Base-by-base conservation (phyloP, 2,113 vertebrate species). In the Forbesichthys papilliferus region DNA sequence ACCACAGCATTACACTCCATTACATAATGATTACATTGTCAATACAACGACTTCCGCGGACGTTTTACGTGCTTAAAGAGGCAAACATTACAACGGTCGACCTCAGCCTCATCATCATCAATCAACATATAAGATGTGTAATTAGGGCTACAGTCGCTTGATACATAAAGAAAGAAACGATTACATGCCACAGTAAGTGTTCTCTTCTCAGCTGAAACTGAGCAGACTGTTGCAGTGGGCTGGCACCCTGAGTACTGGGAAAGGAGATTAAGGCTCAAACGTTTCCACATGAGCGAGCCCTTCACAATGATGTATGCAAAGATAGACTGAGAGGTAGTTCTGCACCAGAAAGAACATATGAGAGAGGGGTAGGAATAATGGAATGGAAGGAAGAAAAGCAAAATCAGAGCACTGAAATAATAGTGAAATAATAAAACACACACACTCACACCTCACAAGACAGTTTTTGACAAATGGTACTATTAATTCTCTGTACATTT, bases 261-360 rank as follows among this genome's bases (percentile, higher is more conserved):
- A 42, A 56, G 16, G 27, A 46, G 13, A 33, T 58, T 34, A 58
- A 11, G 49, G 20, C 63, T 77, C 33, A 60, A 65, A 77, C 18
- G 20, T 79, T 84, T 78, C 69, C 66, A 78, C 73, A 75, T 58
- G 49, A 76, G 54, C 74, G 62, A 78, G 71, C 83, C 79, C 66
- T 54, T 72, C 73, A 77, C 72, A 76, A 67, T 72, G 77, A 79
- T 66, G 74, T 60, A 64, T 46, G 61, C 14, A 54, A 7, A 60
- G 61, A 68, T 64, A 56, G 52, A 33, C 62, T 46, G 54, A 53
- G 33, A 27, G 27, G 13, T 14, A 63, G 61, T 42, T 8, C 36
- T 42, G 36, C 36, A 42, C 36, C 7, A 63, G 46, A 48, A 16
- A 49, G 20, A 34, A 27, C 18, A 4, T 33, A 27, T 33, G 11